Evolutionary conservation across 2,113 vertebrate species (phyloP), one percentile per base, ranked within the genome.

Genomic region (Lepus timidus): DNA sequence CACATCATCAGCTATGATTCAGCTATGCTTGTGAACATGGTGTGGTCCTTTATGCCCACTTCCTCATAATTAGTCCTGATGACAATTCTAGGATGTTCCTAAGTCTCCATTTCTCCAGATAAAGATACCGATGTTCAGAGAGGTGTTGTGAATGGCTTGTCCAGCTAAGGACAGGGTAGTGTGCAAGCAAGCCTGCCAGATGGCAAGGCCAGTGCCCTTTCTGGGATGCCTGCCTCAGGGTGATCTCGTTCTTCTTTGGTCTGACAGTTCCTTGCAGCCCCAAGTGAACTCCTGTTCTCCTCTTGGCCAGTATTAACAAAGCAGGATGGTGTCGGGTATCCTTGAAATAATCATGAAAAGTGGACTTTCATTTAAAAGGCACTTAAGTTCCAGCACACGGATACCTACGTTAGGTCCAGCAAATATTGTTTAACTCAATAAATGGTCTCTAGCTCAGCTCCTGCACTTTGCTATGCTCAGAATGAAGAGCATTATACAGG

Each of bases 371-470:
- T 96, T 95, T 83, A 92, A 92, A 96, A 97, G 85, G 85, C 76
- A 92, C 80, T 95, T 96, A 94, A 91, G 85, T 81, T 73, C 1
- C 52, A 88, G 90, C 90, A 81, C 86, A 84, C 49, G 95, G 97
- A 97, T 44, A 95, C 78, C 31, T 67, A 81, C 61, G 74, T 78
- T 20, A 84, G 92, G 82, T 14, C 62, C 87, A 90, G 87, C 70
- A 96, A 97, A 97, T 96, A 96, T 87, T 92, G 76, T 33, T 97
- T 97, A 86, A 96, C 84, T 97, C 95, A 97, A 97, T 98, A 96
- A 67, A 98, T 89, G 96, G 97, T 92, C 95, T 97, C 96, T 92
- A 82, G 96, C 88, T 73, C 93, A 96, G 95, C 93, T 97, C 95
- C 68, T 67, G 84, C 83, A 81, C 94, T 96, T 95, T 82, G 61